Conservation (phyloP, 2,797 vertebrate genomes). For the Ambastaia sidthimunki region DNA sequence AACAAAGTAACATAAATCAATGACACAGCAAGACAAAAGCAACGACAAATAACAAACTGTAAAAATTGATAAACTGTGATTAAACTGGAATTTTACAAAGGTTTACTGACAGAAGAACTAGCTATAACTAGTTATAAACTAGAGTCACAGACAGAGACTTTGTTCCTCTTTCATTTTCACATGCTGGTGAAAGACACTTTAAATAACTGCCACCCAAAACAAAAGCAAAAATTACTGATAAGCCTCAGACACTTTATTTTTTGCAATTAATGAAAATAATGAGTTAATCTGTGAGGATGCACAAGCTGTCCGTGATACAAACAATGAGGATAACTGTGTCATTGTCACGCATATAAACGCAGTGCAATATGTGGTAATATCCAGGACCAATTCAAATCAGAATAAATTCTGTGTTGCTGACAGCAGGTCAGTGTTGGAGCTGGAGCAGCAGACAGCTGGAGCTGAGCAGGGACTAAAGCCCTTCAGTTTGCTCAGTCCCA, state of each 20-base stretch:
- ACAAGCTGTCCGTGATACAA: neutral
- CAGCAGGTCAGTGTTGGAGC: neutral
- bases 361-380: constrained; percentile 3
- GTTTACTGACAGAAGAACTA: neutral
- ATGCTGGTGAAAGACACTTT: constrained; percentile 11
- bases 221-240: neutral
- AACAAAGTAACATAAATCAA: too few relatives aligned
- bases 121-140: neutral
- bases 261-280: constrained; percentile 37
- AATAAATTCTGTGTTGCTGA: neutral
- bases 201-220: neutral
- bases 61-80: neutral
- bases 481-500: constrained; percentile 5
- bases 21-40: neutral
- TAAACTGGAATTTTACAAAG: neutral
- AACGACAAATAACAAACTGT: neutral
- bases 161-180: constrained; percentile 28
- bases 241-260: constrained; percentile 24
- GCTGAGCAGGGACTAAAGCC: neutral
- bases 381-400: neutral
- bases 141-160: neutral
- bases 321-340: constrained; percentile 11
- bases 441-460: neutral
- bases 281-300: constrained; percentile 3
- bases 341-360: neutral